Percentiles rank a stretch among this genome's conserved stretches.
Evolutionary conservation across 2,797 vertebrate genomes (phyloP).

Genomic region (Pygocentrus nattereri): DNA sequence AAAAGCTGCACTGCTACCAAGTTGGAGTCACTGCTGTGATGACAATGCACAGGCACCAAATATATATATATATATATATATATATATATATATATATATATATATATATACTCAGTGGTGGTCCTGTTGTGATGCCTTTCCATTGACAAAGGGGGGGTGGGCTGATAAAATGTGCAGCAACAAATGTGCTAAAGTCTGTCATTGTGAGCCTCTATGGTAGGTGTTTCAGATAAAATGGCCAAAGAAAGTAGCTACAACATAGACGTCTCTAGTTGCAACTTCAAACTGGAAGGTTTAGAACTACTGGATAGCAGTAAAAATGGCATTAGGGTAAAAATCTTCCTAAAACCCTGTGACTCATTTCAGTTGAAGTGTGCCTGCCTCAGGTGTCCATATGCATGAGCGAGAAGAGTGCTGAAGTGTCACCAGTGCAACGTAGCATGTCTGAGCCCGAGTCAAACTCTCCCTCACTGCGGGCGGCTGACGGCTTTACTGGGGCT

Average conservation of each 20-base stretch:
- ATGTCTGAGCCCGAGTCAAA: constrained; percentile 26
- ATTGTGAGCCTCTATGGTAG: background rate
- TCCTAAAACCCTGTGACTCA: background rate
- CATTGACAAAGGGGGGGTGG: background rate
- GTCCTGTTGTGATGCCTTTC: background rate
- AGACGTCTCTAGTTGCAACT: background rate
- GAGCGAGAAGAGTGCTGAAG: constrained; percentile 18
- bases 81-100: too few relatives aligned
- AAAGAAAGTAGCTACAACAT: background rate
- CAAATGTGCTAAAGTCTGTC: background rate
- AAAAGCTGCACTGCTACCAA: background rate
- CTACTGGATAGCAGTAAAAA: background rate
- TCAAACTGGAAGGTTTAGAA: background rate
- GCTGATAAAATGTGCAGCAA: background rate
- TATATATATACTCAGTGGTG: too few relatives aligned
- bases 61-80: too few relatives aligned
- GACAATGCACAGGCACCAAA: background rate
- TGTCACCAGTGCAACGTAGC: constrained; percentile 23
- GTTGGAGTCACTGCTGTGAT: background rate
- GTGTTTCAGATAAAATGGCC: background rate
- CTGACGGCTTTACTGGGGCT: constrained; percentile 17
- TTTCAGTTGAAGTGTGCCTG: background rate
- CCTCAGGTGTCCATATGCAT: constrained; percentile 7
- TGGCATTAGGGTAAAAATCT: background rate
- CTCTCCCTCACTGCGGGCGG: background rate